Evolutionary conservation across 2,797 vertebrate species (phyloP), one percentile per base, ranked within the genome.

Genomic region (Sebastes umbrosus): DNA sequence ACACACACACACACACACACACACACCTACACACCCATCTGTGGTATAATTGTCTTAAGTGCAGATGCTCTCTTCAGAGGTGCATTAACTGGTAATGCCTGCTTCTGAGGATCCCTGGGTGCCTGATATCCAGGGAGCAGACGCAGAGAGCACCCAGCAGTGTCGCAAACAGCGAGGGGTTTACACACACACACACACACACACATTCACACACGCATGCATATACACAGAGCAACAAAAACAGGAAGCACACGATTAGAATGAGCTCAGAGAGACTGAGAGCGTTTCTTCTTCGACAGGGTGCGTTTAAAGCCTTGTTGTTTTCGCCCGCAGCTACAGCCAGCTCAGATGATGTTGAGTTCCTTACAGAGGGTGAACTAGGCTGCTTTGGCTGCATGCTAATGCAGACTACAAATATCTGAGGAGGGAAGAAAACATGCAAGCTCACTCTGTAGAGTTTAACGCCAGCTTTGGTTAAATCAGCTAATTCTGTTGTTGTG

Each of bases 281-380:
- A 90, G 87, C 43, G 86, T 89, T 88, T 92, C 87, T 93, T 93
- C 92, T 93, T 91, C 74, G 89, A 93, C 88, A 92, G 91, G 69
- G 73, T 83, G 90, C 82, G 63, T 95, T 95, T 94, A 94, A 93
- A 94, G 92, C 86, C 89, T 88, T 91, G 93, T 93, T 95, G 95
- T 95, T 94, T 93, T 95, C 85, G 93, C 95, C 94, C 36, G 85
- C 76, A 94, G 95, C 94, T 90, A 95, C 89, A 94, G 94, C 93
- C 91, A 83, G 91, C 92, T 92, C 80, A 87, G 92, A 95, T 92
- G 94, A 93, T 93, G 90, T 82, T 57, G 87, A 91, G 90, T 92
- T 92, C 89, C 92, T 91, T 68, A 76, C 90, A 87, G 77, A 87
- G 87, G 71, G 55, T 75, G 84, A 88, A 80, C 65, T 5, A 34